Conservation (phyloP, 2,888 invertebrate genomes). For the Coleophora flavipennella region DNA sequence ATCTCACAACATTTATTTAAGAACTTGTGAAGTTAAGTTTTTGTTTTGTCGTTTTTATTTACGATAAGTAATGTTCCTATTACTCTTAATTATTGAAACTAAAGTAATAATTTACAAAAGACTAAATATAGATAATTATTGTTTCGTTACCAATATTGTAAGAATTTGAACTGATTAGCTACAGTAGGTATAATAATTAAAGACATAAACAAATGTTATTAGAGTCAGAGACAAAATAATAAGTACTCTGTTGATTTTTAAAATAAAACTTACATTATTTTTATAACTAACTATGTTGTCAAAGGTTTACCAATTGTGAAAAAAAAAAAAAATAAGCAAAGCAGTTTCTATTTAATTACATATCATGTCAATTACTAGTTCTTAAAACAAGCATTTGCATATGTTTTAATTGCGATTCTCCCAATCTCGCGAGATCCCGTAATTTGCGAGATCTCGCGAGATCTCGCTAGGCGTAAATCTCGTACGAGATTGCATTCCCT, state of each 20-base stretch:
- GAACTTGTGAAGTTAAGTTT: constrained; percentile 3
- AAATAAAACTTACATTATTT: too few species aligned
- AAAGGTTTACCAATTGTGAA: too few species aligned
- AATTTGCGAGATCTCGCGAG: too few species aligned
- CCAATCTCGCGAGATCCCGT: too few species aligned
- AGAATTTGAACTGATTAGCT: constrained; percentile 3
- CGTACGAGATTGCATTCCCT: too few species aligned
- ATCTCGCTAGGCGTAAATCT: too few species aligned
- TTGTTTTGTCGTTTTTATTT: constrained; percentile 1
- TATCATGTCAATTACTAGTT: too few species aligned
- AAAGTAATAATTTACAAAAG: constrained; percentile 3
- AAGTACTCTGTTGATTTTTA: not conserved
- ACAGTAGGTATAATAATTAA: constrained; percentile 4
- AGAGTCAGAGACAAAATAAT: constrained; percentile 4
- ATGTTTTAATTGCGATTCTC: too few species aligned
- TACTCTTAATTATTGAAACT: constrained; percentile 3
- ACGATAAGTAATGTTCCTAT: constrained; percentile 3
- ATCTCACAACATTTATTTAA: constrained; percentile 3
- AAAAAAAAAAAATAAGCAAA: too few species aligned
- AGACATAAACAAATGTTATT: constrained; percentile 4
- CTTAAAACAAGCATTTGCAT: too few species aligned
- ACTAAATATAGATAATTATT: constrained; percentile 4
- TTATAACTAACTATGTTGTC: too few species aligned
- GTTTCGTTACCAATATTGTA: constrained; percentile 2
- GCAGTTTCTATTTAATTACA: too few species aligned